phyloP scores from a whole-genome alignment of 2,113 vertebrate species.

The Eonycteris spelaea region DNA sequence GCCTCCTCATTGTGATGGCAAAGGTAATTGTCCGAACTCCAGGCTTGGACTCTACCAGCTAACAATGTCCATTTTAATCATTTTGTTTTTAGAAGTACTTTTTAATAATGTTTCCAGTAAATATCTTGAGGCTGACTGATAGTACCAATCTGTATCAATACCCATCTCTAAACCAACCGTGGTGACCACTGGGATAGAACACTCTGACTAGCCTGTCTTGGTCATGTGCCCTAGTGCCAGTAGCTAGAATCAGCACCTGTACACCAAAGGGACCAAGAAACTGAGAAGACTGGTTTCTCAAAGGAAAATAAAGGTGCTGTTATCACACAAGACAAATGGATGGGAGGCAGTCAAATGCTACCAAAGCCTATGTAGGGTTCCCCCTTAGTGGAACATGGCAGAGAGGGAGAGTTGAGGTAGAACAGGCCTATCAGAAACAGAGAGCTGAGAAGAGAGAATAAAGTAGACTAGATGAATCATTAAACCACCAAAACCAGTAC shows the following conservation, averaged over 20 bases:
- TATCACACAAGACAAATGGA: background rate
- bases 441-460: background rate
- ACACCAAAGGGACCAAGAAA: background rate
- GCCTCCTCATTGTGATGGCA: background rate
- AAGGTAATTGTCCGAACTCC: background rate
- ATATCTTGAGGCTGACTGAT: background rate
- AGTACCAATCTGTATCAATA: background rate
- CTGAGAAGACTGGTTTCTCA: background rate
- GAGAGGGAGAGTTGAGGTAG: background rate
- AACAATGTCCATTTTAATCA: background rate
- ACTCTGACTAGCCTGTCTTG: background rate
- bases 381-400: background rate
- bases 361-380: conserved; percentile 22
- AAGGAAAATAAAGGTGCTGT: background rate
- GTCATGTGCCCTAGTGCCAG: background rate
- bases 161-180: background rate
- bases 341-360: background rate
- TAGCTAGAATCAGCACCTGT: background rate
- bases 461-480: background rate
- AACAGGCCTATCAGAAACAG: background rate
- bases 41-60: background rate
- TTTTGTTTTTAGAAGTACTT: background rate
- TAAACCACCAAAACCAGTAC: background rate
- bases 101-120: background rate
- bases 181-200: background rate